phyloP scores from a whole-genome alignment of 2,888 invertebrate genomes.

The Myopa testacea region DNA sequence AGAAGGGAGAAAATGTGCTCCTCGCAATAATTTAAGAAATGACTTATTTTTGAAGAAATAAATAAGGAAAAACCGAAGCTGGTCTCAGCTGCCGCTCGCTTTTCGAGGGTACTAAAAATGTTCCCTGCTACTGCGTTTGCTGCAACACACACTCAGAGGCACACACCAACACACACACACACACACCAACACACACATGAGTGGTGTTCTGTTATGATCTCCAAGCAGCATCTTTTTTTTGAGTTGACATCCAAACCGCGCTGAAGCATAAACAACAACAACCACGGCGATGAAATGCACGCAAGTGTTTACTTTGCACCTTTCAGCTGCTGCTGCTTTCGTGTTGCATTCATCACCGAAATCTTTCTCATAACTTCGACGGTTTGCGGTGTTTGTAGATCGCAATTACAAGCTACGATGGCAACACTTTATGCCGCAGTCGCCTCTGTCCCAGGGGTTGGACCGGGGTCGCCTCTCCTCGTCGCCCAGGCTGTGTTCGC shows the following conservation, averaged over 20 bases:
- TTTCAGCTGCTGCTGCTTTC: background rate
- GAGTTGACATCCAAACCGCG: background rate
- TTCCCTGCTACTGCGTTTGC: no score
- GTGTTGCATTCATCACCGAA: background rate
- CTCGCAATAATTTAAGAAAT: conserved; percentile 1
- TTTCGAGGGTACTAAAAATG: no score
- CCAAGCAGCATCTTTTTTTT: no score
- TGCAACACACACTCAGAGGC: no score
- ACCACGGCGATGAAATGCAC: background rate
- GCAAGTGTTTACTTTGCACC: background rate
- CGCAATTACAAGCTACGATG: conserved; percentile 27
- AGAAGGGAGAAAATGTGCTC: background rate
- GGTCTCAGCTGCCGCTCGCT: no score
- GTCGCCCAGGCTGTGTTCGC: background rate
- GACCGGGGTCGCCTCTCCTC: background rate
- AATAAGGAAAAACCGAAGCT: no score
- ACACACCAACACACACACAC: no score
- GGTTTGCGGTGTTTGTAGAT: background rate
- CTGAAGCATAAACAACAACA: background rate
- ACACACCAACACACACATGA: no score
- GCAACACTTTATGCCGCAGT: background rate
- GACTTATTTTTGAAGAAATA: background rate
- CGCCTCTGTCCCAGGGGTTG: background rate
- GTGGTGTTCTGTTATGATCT: no score
- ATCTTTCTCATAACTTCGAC: conserved; percentile 22